Evolutionary conservation across 2,113 vertebrate genomes (phyloP).

Genomic region (Condylura cristata): DNA sequence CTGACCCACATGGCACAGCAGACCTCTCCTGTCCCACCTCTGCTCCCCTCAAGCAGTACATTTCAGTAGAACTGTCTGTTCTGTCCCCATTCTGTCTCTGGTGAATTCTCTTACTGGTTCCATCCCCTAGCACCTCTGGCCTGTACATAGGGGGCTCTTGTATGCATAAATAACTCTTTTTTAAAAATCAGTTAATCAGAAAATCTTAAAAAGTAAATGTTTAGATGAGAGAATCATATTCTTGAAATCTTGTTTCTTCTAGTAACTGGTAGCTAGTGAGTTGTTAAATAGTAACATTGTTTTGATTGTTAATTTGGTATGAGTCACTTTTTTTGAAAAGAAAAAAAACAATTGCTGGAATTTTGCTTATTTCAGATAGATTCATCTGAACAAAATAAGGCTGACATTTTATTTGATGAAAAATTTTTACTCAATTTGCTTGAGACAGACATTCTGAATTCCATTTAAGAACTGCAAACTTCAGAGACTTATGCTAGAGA

Average conservation of each 20-base stretch:
- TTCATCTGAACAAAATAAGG: constrained; percentile 6
- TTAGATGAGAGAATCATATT: background rate
- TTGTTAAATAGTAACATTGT: background rate
- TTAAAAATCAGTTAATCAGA: background rate
- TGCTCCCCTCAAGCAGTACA: too few relatives aligned
- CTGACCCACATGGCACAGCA: too few relatives aligned
- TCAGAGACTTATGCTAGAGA: background rate
- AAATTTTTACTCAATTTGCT: background rate
- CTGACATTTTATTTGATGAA: background rate
- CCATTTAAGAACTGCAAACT: background rate
- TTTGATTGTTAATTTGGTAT: background rate
- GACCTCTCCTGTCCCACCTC: too few relatives aligned
- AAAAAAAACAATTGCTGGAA: background rate
- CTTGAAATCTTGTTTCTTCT: background rate
- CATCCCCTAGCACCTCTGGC: too few relatives aligned
- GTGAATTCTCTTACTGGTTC: too few relatives aligned
- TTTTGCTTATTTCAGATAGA: background rate
- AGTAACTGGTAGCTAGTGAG: background rate
- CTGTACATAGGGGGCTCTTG: too few relatives aligned
- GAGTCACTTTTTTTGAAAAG: background rate
- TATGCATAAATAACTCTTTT: too few relatives aligned
- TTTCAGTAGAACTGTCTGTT: too few relatives aligned
- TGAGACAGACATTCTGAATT: background rate
- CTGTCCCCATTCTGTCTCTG: too few relatives aligned
- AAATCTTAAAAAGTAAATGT: background rate